Conservation (phyloP, 2,888 invertebrate species). For the Pomacea canaliculata region DNA sequence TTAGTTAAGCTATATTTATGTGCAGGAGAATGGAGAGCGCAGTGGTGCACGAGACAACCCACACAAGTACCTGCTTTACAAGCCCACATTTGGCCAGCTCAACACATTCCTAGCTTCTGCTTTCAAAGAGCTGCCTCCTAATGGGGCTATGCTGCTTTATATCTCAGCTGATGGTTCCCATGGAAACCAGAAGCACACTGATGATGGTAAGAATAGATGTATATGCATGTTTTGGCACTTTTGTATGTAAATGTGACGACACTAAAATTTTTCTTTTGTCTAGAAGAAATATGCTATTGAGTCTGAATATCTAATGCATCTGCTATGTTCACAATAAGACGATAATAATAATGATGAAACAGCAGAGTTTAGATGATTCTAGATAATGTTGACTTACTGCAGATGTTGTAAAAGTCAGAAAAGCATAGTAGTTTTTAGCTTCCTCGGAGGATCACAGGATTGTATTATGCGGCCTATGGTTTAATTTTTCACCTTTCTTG, state of each 20-base stretch:
- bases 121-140: conserved; percentile 91
- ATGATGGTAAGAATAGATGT: conserved; percentile 80
- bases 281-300: too few relatives aligned
- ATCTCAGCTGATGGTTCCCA: conserved; percentile 84
- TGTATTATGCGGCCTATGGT: too few relatives aligned
- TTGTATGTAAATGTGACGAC: neutral
- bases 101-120: conserved; percentile 84
- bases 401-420: too few relatives aligned
- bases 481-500: too few relatives aligned
- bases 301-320: too few relatives aligned
- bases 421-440: too few relatives aligned
- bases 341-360: too few relatives aligned
- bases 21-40: conserved; percentile 79
- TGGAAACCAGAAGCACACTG: conserved; percentile 79
- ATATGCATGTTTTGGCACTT: neutral
- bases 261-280: neutral
- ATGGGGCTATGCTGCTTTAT: conserved; percentile 91
- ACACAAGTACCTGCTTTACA: conserved; percentile 95
- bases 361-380: too few relatives aligned
- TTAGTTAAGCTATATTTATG: too few relatives aligned
- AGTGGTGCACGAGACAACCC: conserved; percentile 84
- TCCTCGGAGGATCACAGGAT: too few relatives aligned
- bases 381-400: too few relatives aligned
- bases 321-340: too few relatives aligned
- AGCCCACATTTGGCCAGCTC: conserved; percentile 93